Base-by-base conservation (phyloP, 1,140 invertebrate species). In the Hyposmocoma kahamanoa region DNA sequence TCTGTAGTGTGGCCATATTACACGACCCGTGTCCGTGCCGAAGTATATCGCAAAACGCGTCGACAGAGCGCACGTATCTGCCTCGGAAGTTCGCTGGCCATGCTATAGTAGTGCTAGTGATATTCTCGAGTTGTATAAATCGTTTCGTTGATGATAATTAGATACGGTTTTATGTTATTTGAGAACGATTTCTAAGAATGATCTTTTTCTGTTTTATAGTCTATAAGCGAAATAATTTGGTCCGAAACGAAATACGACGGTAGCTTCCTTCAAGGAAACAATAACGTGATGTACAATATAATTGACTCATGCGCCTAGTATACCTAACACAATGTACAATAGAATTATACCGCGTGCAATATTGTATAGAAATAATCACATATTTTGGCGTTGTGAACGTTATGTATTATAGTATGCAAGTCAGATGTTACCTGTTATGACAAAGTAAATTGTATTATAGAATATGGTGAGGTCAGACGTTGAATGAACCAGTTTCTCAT, bases 341-440 rank as follows among this genome's bases (percentile, higher is more conserved):
- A 75, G 66, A 68, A 67, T 69, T 72, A 69, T 73, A 72, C 69
- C 54, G 61, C 67, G 82, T 82, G 82, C 79, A 81, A 82, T 84
- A 84, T 72, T 79, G 72, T 80, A 77, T 78, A 81, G 67, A 69
- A 65, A 68, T 77, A 72, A 68, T 66, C 56, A 75, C 63, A 73
- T 73, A 70, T 78, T 76, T 80, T 77, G 72, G 76, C 79, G 78
- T 85, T 85, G 78, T 85, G 77, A 85, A 85, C 78, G 82, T 85
- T 82, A 71, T 83, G 74, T 85, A 83, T 79, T 78, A 83, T 83
- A 83, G 72, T 75, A 70, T 77, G 72, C 69, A 84, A 85, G 79
- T 85, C 79, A 83, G 72, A 85, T 85, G 82, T 85, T 85, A 85
- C 82, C 82, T 85, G 82, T 85, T 85, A 82, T 85, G 77, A 80